These are phyloP conservation scores for Bombycilla garrulus DNA, from an alignment of 2,113 vertebrate species.

Conservation along the genomic window DNA sequence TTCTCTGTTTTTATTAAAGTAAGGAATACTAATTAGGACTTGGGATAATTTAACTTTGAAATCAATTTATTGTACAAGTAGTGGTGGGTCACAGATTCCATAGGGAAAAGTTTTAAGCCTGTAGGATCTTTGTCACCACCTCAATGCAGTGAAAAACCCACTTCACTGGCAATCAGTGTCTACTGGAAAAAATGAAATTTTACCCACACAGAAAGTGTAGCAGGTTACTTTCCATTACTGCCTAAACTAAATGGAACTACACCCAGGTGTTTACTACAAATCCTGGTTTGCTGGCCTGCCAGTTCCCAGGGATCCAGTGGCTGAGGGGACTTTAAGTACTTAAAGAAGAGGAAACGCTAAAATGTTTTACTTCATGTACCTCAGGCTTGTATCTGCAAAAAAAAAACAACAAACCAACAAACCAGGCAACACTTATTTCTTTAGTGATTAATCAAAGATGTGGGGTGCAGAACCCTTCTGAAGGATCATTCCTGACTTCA, in stretches of 20 bases:
- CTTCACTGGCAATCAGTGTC: not conserved
- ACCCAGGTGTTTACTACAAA: not conserved
- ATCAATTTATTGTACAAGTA: not conserved
- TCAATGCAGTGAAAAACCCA: not conserved
- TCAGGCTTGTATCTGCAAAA: not conserved
- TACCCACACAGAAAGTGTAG: not conserved
- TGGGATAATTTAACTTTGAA: not conserved
- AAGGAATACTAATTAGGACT: not conserved
- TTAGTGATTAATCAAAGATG: not conserved
- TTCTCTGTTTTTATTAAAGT: not conserved
- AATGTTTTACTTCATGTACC: not conserved
- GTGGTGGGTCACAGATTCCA: not conserved
- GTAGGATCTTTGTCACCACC: not conserved
- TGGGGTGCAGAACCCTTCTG: not conserved
- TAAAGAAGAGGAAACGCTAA: not conserved
- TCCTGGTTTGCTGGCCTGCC: not conserved
- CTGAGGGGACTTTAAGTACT: not conserved
- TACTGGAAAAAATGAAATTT: not conserved
- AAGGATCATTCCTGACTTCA: not conserved
- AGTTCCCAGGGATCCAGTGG: not conserved
- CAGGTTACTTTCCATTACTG: not conserved
- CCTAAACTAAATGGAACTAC: not conserved
- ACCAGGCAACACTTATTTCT: rapidly evolving
- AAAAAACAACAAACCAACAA: no score
- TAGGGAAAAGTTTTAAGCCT: not conserved